phyloP scores from a whole-genome alignment of 1,140 invertebrate species.

The Pogonomyrmex californicus region DNA sequence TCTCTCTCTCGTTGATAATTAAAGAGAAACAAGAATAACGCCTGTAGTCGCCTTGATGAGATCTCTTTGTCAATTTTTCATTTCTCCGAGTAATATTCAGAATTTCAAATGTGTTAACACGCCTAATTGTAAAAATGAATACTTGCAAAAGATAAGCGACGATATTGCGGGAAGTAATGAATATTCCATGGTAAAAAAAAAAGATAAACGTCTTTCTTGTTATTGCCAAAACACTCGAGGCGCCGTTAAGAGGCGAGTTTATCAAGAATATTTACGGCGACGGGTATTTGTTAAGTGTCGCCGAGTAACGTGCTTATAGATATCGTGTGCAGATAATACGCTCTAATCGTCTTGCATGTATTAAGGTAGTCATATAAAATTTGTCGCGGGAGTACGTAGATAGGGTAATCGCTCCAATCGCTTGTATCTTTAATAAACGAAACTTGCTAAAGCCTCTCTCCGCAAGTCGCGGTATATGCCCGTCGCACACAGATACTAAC shows the following conservation, averaged over 20 bases:
- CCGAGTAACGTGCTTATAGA: slow-evolving; percentile 39
- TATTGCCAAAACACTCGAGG: slow-evolving; percentile 21
- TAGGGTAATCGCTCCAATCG: slow-evolving; percentile 54
- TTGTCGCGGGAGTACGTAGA: slow-evolving; percentile 30
- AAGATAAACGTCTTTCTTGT: slow-evolving; percentile 21
- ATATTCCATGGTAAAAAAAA: slow-evolving; percentile 14
- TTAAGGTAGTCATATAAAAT: slow-evolving; percentile 46
- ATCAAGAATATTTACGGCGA: slow-evolving; percentile 32
- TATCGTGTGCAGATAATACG: slow-evolving; percentile 43
- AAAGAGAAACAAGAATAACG: not conserved
- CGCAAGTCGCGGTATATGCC: slow-evolving; percentile 20
- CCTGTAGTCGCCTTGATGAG: not conserved
- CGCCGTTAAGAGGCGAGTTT: not conserved
- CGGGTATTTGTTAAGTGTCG: slow-evolving; percentile 4
- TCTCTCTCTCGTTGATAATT: slow-evolving; percentile 17
- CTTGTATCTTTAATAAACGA: slow-evolving; percentile 62
- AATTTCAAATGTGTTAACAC: not conserved
- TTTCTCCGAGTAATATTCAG: not conserved
- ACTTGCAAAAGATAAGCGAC: not conserved
- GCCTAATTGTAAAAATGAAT: not conserved
- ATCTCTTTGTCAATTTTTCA: not conserved
- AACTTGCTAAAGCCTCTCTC: slow-evolving; percentile 38
- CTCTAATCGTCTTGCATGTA: slow-evolving; percentile 19
- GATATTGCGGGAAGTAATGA: not conserved
- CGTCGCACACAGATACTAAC: slow-evolving; percentile 27